A percentile compares a stretch with the other conserved stretches of the same genome.
phyloP scores from a whole-genome alignment of 2,113 vertebrate genomes.

The Saguinus imperator region DNA sequence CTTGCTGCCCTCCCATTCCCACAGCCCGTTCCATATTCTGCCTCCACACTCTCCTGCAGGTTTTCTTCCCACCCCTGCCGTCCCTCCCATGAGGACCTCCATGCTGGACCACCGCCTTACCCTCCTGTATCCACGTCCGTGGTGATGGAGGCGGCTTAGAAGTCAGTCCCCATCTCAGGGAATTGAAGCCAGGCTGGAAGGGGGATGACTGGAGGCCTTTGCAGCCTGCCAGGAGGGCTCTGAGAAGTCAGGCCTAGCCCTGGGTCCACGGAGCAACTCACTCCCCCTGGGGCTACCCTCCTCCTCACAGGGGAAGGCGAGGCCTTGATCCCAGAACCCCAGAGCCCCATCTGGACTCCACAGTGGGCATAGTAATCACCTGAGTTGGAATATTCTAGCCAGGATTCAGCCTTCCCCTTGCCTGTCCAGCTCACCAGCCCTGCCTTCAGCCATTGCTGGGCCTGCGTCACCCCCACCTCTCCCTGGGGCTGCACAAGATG shows the following conservation, averaged over 20 bases:
- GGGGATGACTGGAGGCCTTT: background rate
- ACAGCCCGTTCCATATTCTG: rapidly evolving
- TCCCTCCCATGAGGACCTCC: background rate
- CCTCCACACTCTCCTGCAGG: rapidly evolving
- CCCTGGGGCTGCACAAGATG: background rate
- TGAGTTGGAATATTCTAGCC: background rate
- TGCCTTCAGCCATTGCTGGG: too few relatives aligned
- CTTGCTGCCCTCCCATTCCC: background rate
- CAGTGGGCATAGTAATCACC: too few relatives aligned
- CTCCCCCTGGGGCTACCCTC: background rate
- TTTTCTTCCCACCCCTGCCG: background rate
- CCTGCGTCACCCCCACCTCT: background rate
- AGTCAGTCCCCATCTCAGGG: background rate
- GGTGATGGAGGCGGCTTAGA: background rate
- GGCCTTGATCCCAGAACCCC: background rate
- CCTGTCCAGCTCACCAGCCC: background rate
- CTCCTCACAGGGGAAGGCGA: background rate
- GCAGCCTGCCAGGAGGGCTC: background rate
- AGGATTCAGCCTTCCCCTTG: background rate
- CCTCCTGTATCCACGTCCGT: rapidly evolving
- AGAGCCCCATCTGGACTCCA: too few relatives aligned
- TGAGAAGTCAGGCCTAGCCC: background rate
- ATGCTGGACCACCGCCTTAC: background rate
- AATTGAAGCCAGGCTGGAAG: background rate
- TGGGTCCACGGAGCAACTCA: background rate